Evolutionary conservation across 2,113 vertebrate species (phyloP).

Genomic region (Clarias batrachus): DNA sequence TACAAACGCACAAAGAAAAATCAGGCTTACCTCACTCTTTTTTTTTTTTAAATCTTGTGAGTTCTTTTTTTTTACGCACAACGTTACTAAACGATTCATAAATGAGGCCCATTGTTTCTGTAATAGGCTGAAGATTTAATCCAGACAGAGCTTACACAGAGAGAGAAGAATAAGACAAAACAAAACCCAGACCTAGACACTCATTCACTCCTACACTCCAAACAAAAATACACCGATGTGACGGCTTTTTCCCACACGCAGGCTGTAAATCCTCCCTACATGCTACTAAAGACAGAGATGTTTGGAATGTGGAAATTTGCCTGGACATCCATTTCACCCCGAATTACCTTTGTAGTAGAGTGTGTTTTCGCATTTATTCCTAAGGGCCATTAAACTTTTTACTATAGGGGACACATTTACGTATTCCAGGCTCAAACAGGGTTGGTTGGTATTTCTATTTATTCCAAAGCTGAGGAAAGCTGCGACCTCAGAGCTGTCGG

Average conservation of each 20-base stretch:
- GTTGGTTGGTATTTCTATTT: slow-evolving; percentile 51
- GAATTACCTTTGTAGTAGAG: slow-evolving; percentile 5
- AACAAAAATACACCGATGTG: slow-evolving; percentile 47
- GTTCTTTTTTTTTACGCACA: not conserved
- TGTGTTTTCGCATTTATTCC: slow-evolving; percentile 11
- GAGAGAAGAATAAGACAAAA: slow-evolving; percentile 21
- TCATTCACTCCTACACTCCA: slow-evolving; percentile 48
- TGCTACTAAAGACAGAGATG: slow-evolving; percentile 2
- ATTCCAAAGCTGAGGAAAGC: slow-evolving; percentile 53
- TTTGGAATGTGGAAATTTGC: slow-evolving; percentile 34
- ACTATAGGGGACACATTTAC: slow-evolving; percentile 38
- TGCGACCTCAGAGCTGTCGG: slow-evolving; percentile 48
- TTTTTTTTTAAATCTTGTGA: not conserved
- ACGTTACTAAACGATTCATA: not conserved
- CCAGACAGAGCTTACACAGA: slow-evolving; percentile 42
- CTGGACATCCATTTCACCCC: slow-evolving; percentile 40
- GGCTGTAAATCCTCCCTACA: slow-evolving; percentile 32
- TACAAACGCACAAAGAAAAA: not conserved
- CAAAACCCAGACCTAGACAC: slow-evolving; percentile 38
- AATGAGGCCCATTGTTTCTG: slow-evolving; percentile 18
- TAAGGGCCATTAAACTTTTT: not conserved
- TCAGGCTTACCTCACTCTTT: not conserved
- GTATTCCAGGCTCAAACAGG: slow-evolving; percentile 30
- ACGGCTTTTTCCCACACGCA: slow-evolving; percentile 44
- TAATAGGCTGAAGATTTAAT: slow-evolving; percentile 38